Percentiles rank a stretch among this genome's conserved stretches.
Conservation (phyloP, 2,797 vertebrate genomes). For the Helarctos malayanus region DNA sequence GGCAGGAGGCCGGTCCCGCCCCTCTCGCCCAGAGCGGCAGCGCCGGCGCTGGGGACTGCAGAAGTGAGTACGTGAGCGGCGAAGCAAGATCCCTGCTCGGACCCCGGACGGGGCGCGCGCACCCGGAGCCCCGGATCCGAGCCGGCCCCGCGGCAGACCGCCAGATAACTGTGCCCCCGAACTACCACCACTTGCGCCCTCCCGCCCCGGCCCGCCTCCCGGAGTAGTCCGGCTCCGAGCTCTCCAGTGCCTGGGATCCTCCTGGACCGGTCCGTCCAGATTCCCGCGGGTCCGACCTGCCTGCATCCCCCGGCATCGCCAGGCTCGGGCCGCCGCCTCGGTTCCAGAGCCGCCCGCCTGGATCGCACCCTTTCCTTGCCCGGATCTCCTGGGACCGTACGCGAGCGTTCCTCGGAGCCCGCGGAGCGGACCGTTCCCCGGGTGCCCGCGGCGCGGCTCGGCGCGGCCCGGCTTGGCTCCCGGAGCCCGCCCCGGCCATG, state of each 20-base stretch:
- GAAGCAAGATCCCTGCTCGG: conserved; percentile 64
- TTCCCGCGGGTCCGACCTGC: conserved; percentile 74
- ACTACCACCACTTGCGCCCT: background rate
- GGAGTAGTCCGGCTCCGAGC: conserved; percentile 44
- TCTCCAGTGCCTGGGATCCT: conserved; percentile 73
- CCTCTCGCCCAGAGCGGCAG: conserved; percentile 84
- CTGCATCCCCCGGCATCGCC: conserved; percentile 70
- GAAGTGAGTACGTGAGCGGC: conserved; percentile 85
- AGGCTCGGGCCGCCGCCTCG: conserved; percentile 64
- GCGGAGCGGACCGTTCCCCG: background rate
- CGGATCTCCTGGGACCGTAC: conserved; percentile 25
- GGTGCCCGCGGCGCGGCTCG: conserved; percentile 54
- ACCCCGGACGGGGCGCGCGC: conserved; percentile 70
- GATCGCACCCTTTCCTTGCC: background rate
- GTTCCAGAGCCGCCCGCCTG: conserved; percentile 36
- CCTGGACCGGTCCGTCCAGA: conserved; percentile 85
- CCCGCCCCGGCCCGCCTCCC: background rate
- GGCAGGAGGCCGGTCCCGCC: conserved; percentile 78
- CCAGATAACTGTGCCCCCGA: conserved; percentile 52
- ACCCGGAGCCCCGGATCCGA: conserved; percentile 28
- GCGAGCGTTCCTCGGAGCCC: background rate
- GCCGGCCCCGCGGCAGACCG: conserved; percentile 16
- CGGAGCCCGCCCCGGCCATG: conserved; percentile 83
- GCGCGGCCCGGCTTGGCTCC: conserved; percentile 73
- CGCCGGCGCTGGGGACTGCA: conserved; percentile 76